Percentiles rank a stretch among this genome's conserved stretches.
Evolutionary conservation across 2,888 invertebrate species (phyloP).

Genomic region (Agapostemon virescens): DNA sequence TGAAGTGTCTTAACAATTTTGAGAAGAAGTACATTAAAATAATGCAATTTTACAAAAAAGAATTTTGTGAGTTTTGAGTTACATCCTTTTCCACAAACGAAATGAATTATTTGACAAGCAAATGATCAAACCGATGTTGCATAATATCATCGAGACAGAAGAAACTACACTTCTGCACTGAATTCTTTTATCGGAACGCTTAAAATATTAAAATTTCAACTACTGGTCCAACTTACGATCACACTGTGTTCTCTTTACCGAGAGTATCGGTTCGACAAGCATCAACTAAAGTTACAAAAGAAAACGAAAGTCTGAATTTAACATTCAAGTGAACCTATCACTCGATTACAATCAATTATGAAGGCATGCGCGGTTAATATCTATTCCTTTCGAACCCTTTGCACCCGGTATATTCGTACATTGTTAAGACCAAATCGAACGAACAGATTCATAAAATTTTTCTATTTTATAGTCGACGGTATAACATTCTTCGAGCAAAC

Average conservation of each 20-base stretch:
- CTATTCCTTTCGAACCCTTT: conserved; percentile 41
- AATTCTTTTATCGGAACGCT: background rate
- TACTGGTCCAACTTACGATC: conserved; percentile 23
- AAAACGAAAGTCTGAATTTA: conserved; percentile 23
- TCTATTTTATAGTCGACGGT: conserved; percentile 16
- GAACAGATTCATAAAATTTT: conserved; percentile 31
- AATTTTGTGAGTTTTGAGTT: background rate
- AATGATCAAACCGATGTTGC: background rate
- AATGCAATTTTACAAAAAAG: background rate
- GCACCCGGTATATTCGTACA: conserved; percentile 21
- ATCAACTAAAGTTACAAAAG: conserved; percentile 45
- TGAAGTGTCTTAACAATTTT: too few species aligned
- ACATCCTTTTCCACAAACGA: background rate
- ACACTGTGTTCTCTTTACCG: background rate
- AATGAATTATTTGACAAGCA: background rate
- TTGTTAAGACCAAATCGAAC: conserved; percentile 14
- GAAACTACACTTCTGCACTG: background rate
- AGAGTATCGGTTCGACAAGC: conserved; percentile 29
- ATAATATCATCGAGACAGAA: background rate
- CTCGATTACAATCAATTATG: conserved; percentile 31
- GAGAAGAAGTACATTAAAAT: too few species aligned
- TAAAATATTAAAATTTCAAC: conserved; percentile 12
- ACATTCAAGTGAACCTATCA: conserved; percentile 4
- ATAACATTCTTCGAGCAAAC: conserved; percentile 32
- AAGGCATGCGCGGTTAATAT: conserved; percentile 42